Percentiles rank a stretch among this genome's conserved stretches.
These are phyloP conservation scores for Phalacrocorax pelagicus DNA, from an alignment of 2,113 vertebrate genomes.

Conservation along the genomic window DNA sequence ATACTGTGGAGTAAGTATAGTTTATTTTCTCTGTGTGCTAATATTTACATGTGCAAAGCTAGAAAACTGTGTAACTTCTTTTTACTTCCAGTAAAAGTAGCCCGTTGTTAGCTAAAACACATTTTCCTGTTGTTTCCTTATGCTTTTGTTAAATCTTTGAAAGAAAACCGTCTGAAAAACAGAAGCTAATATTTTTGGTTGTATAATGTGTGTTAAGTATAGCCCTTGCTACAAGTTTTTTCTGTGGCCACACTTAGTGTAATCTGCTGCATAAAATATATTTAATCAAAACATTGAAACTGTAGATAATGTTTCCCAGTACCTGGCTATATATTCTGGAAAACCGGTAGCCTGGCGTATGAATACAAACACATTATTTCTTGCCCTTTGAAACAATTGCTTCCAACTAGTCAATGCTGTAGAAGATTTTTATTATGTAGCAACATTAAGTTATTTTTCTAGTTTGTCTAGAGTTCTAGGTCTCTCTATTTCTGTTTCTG, in stretches of 20 bases:
- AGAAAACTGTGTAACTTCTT: neutral
- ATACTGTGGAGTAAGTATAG: constrained; percentile 91
- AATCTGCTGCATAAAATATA: neutral
- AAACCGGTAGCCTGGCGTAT: neutral
- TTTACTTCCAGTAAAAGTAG: neutral
- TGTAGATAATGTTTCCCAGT: neutral
- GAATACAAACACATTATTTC: neutral
- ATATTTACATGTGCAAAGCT: neutral
- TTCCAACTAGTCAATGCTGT: neutral
- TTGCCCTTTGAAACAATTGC: neutral
- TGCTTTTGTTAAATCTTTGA: neutral
- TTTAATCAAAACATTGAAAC: neutral
- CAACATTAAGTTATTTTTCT: neutral
- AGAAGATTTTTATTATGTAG: neutral
- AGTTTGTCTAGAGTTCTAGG: neutral
- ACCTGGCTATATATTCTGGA: neutral
- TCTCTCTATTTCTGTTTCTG: neutral
- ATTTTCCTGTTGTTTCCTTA: neutral
- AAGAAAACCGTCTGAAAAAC: neutral
- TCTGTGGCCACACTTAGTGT: neutral
- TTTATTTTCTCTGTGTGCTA: neutral
- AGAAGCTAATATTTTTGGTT: neutral
- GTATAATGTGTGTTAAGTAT: neutral
- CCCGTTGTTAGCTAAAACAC: neutral
- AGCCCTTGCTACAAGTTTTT: neutral